Percentiles rank a stretch among this genome's conserved stretches.
phyloP scores from a whole-genome alignment of 2,797 vertebrate genomes.

The Poliocrania exsul region DNA sequence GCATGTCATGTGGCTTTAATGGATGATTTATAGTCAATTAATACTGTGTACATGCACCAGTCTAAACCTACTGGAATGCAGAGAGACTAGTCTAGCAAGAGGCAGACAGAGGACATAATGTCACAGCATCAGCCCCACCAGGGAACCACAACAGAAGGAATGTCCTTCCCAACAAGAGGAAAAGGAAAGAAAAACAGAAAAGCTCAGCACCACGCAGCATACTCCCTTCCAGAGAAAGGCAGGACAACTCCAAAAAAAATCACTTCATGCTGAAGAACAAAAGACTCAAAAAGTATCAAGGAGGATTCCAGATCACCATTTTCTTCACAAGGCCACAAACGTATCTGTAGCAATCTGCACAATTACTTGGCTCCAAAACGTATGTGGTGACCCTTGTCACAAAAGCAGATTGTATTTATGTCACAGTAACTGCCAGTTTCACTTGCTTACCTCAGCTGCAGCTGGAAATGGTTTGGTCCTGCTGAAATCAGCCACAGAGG shows the following conservation, averaged over 20 bases:
- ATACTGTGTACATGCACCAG: constrained; percentile 2
- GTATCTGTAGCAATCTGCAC: neutral
- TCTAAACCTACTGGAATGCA: constrained; percentile 54
- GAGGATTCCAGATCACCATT: neutral
- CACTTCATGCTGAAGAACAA: neutral
- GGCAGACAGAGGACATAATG: constrained; percentile 35
- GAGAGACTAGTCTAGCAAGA: constrained; percentile 39
- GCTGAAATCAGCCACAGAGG: neutral
- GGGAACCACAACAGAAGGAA: constrained; percentile 51
- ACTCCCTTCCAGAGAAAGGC: neutral
- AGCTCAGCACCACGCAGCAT: neutral
- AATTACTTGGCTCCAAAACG: neutral
- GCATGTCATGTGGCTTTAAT: neutral
- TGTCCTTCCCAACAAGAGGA: neutral
- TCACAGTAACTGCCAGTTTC: neutral
- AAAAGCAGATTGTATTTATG: neutral
- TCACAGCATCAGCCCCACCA: constrained; percentile 15
- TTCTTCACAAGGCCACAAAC: neutral
- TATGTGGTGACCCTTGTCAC: neutral
- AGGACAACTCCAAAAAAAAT: neutral
- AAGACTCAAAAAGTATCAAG: neutral
- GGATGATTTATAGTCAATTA: constrained; percentile 14
- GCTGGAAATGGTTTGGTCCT: neutral
- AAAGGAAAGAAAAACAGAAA: constrained; percentile 42
- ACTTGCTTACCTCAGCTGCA: neutral